Evolutionary conservation across 2,113 vertebrate genomes (phyloP).

Genomic region (Oplegnathus fasciatus): DNA sequence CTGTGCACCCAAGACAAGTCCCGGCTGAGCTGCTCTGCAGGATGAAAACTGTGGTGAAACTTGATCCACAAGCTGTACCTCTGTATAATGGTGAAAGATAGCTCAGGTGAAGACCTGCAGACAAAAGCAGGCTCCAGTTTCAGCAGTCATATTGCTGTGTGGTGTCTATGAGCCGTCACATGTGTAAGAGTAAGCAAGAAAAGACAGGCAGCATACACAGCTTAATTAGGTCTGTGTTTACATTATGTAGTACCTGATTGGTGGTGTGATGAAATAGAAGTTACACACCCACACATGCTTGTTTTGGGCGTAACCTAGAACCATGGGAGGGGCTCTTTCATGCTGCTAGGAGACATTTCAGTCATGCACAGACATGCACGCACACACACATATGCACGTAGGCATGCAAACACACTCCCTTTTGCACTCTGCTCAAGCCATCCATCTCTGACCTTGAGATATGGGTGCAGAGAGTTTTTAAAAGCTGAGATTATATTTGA

Average conservation of each 20-base stretch:
- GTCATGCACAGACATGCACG: conserved; percentile 45
- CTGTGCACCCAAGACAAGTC: not conserved
- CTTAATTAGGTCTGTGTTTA: conserved; percentile 34
- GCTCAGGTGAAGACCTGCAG: conserved; percentile 15
- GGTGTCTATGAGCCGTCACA: conserved; percentile 14
- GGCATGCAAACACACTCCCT: conserved; percentile 38
- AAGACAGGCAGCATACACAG: conserved; percentile 6
- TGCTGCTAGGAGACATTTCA: conserved; percentile 43
- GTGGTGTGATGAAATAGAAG: conserved; percentile 39
- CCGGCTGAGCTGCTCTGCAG: not conserved
- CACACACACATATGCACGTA: conserved; percentile 6
- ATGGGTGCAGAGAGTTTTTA: not conserved
- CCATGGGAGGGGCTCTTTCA: conserved; percentile 35
- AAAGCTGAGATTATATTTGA: conserved; percentile 31
- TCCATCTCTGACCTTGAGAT: conserved; percentile 31
- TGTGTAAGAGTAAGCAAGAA: conserved; percentile 3
- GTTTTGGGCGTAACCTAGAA: conserved; percentile 32
- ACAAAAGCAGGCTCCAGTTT: conserved; percentile 70
- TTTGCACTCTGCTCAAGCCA: conserved; percentile 21
- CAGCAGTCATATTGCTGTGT: conserved; percentile 34
- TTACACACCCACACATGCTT: conserved; percentile 35
- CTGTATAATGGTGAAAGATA: conserved; percentile 32
- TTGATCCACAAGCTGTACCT: conserved; percentile 42
- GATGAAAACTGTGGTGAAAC: conserved; percentile 56
- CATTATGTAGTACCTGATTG: not conserved